These are phyloP conservation scores for Eurytoma adleriae DNA, from an alignment of 2,888 invertebrate species.

Conservation along the genomic window DNA sequence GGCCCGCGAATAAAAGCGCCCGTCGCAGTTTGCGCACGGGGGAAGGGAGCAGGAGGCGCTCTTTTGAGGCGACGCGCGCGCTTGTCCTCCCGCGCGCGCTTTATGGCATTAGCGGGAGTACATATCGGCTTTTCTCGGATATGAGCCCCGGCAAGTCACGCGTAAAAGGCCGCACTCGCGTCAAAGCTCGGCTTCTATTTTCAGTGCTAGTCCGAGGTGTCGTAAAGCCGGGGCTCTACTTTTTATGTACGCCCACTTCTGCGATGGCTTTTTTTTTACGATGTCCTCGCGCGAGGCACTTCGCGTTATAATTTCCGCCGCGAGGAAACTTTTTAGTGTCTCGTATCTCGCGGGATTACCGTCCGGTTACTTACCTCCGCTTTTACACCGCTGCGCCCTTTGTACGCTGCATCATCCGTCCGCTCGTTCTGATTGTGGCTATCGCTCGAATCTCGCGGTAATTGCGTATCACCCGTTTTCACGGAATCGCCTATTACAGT, in stretches of 20 bases:
- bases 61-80: conserved; percentile 1
- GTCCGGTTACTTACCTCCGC: conserved; percentile 7
- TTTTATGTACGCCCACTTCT: conserved; percentile 44
- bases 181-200: conserved; percentile 50
- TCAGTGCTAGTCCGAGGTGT: conserved; percentile 51
- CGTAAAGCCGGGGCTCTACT: conserved; percentile 37
- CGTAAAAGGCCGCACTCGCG: conserved; percentile 42
- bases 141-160: conserved; percentile 38
- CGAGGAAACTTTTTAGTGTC: not conserved
- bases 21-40: not conserved
- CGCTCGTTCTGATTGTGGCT: not conserved
- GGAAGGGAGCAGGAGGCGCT: conserved; percentile 35
- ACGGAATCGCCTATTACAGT: no score
- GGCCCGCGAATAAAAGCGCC: not conserved
- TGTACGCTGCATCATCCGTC: no score
- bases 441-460: not conserved
- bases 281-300: not conserved
- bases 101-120: conserved; percentile 48
- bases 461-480: no score
- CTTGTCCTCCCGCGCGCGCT: conserved; percentile 3
- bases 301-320: not conserved
- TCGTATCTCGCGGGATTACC: not conserved
- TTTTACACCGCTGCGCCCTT: no score
- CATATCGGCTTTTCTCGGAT: conserved; percentile 34
- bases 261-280: conserved; percentile 37